These are phyloP conservation scores for Dolichotis patagonum DNA, from an alignment of 2,113 vertebrate species.

Conservation along the genomic window DNA sequence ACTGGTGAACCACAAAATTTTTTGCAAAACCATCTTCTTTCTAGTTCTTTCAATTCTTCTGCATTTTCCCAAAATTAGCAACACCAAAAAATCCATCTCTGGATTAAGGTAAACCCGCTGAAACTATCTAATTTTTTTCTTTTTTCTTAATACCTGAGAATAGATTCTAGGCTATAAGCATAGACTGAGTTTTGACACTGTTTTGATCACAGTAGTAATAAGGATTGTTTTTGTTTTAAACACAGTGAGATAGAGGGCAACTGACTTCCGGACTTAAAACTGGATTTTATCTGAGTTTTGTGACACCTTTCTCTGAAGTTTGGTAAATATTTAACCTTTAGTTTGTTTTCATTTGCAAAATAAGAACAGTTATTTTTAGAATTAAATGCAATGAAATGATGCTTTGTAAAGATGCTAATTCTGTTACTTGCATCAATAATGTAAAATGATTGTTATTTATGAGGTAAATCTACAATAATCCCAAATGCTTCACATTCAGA, in stretches of 20 bases:
- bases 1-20: background rate
- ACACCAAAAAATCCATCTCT: background rate
- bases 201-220: background rate
- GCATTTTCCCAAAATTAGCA: background rate
- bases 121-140: background rate
- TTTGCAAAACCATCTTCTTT: background rate
- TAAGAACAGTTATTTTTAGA: background rate
- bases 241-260: background rate
- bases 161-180: background rate
- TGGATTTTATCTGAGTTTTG: background rate
- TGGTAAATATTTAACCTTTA: background rate
- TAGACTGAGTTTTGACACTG: background rate
- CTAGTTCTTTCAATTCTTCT: background rate
- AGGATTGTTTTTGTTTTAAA: background rate
- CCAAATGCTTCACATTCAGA: background rate
- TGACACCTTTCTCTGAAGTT: background rate
- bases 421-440: background rate
- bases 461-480: background rate
- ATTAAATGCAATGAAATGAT: background rate
- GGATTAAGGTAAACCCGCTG: background rate
- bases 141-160: background rate
- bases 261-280: background rate
- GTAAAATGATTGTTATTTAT: background rate
- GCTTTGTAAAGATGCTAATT: background rate
- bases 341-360: background rate